Percentiles rank a stretch among this genome's conserved stretches.
Conservation (phyloP, 2,797 vertebrate species). For the Staurois parvus region DNA sequence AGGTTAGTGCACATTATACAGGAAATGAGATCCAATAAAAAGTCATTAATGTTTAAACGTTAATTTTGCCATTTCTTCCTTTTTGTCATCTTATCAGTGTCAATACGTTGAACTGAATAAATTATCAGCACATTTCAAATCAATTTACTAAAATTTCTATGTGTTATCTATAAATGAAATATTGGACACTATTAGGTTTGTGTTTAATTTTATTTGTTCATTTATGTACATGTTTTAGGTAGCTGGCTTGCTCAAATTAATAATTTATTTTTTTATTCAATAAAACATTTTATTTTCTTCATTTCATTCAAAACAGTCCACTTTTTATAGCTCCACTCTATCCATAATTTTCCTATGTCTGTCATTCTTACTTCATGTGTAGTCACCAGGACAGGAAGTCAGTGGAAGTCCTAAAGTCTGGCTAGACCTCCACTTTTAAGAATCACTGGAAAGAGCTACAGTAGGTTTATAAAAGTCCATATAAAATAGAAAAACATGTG, state of each 20-base stretch:
- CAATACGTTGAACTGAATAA: not conserved
- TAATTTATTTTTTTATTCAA: not conserved
- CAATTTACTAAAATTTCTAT: not conserved
- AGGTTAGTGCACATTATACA: slow-evolving; percentile 78
- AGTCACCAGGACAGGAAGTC: too few relatives aligned
- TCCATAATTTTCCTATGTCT: too few relatives aligned
- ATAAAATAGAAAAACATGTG: not conserved
- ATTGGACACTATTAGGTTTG: not conserved
- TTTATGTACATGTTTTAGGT: not conserved
- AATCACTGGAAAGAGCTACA: not conserved
- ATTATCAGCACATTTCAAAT: not conserved
- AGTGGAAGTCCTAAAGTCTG: not conserved
- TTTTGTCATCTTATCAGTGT: not conserved
- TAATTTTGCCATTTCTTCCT: slow-evolving; percentile 44
- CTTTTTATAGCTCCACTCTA: not conserved
- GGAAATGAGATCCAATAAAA: slow-evolving; percentile 74
- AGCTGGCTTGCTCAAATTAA: too few relatives aligned
- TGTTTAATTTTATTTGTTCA: not conserved
- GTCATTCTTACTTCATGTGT: too few relatives aligned
- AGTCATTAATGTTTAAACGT: slow-evolving; percentile 80
- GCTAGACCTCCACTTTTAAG: not conserved
- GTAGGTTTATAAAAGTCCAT: not conserved
- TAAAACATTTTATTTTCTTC: not conserved
- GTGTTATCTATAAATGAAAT: not conserved
- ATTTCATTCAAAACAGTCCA: not conserved